Evolutionary conservation across 2,888 invertebrate genomes (phyloP), one percentile per base, ranked within the genome.

Genomic region (Drosophila rellima): DNA sequence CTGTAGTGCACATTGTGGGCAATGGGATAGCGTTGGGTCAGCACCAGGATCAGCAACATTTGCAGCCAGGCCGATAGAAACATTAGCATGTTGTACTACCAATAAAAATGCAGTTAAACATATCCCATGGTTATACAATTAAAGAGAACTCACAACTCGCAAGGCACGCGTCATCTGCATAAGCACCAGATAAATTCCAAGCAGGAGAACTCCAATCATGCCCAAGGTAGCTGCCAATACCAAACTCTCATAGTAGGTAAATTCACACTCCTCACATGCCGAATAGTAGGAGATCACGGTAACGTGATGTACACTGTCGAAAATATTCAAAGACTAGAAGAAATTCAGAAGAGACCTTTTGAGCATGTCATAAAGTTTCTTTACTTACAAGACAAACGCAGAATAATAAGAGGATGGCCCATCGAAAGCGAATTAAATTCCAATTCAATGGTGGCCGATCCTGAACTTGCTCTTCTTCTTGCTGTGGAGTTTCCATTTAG

Each of bases 1-100:
- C 18, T 42, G 0, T 3, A 3, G 4, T 83, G 62, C 0, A 80
- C 52, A 0, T n/a, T 35, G 0, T 20, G 18, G 13, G 57, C 23
- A 5, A 67, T 33, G 0, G 71, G 68, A 59, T 31, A 72, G 0
- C 35, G 26, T 7, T 77, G 52, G 0, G 47, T 35, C 10, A 77
- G 17, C n/a, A 72, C 10, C 0, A 82, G 0, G 1, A 47, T 60
- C 2, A 80, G 2, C 48, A 80, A 11, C 37, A 80, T 47, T 17
- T 77, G 63, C 39, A 70, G 7, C 77, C 77, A 82, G 4, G 42
- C 40, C 0, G 11, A 0, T 2, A 65, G 3, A 4, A 82, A 62
- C 0, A 70, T 20, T 0, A 33, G 1, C 7, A 44, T 20, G 0
- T 50, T n/a, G 3, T 67, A 69, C 81, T 82, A 39, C 1, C 33